Percentiles rank a stretch among this genome's conserved stretches.
Evolutionary conservation across 2,113 vertebrate species (phyloP).

Genomic region (Pachycephala philippinensis): DNA sequence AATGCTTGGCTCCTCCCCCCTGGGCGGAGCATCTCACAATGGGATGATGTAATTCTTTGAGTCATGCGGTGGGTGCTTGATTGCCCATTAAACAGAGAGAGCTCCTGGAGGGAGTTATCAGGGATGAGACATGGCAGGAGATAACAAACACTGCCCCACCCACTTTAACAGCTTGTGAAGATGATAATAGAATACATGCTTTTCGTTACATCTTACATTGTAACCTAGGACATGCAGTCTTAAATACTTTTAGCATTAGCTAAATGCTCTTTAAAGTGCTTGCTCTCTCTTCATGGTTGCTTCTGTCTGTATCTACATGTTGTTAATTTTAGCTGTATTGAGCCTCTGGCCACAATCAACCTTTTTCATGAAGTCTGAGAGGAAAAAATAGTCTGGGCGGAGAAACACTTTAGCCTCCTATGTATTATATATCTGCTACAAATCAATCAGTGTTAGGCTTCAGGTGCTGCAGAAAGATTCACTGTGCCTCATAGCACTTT

Average conservation of each 20-base stretch:
- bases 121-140: too few species aligned
- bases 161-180: too few species aligned
- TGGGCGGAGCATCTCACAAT: too few species aligned
- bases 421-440: not conserved
- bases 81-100: too few species aligned
- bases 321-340: not conserved
- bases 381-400: accelerated
- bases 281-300: not conserved
- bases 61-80: too few species aligned
- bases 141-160: too few species aligned
- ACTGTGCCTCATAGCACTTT: not conserved
- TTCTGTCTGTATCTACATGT: not conserved
- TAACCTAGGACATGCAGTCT: not conserved
- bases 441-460: not conserved
- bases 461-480: not conserved
- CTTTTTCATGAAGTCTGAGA: not conserved
- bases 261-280: not conserved
- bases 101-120: too few species aligned
- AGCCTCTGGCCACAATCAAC: not conserved
- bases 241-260: not conserved
- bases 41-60: too few species aligned
- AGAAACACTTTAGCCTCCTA: not conserved
- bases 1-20: too few species aligned
- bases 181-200: too few species aligned
- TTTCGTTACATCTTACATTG: too few species aligned